Percentiles rank a stretch among this genome's conserved stretches.
Conservation (phyloP, 2,797 vertebrate species). For the Botia kubotai region DNA sequence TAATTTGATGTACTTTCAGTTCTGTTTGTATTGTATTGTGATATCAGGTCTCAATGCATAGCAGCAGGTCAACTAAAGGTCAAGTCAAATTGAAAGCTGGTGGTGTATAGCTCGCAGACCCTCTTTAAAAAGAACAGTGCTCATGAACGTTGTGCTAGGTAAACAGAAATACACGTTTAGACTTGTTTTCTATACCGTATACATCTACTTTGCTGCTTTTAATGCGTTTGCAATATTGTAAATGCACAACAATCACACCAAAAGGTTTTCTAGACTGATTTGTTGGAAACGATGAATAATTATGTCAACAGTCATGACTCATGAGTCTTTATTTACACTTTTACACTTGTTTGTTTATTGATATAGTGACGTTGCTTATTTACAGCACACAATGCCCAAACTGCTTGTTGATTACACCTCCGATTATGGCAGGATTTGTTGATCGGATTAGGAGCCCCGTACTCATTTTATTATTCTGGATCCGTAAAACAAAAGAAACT, state of each 20-base stretch:
- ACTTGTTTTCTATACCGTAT: not conserved
- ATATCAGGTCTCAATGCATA: not conserved
- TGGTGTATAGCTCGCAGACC: not conserved
- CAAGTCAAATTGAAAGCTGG: not conserved
- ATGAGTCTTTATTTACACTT: not conserved
- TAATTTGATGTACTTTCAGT: too few relatives aligned
- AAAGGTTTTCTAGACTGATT: not conserved
- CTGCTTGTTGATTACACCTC: constrained; percentile 21
- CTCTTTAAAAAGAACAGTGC: not conserved
- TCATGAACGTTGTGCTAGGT: not conserved
- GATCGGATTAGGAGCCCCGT: constrained; percentile 39
- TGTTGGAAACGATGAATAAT: not conserved
- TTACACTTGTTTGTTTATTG: constrained; percentile 6
- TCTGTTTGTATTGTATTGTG: not conserved
- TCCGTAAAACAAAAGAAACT: constrained; percentile 30
- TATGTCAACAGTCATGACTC: not conserved
- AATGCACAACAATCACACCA: not conserved
- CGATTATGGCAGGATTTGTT: constrained; percentile 40
- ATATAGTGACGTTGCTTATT: not conserved
- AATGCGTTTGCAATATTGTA: not conserved
- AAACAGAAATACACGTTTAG: not conserved
- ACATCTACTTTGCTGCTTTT: not conserved
- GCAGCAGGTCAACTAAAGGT: constrained; percentile 22
- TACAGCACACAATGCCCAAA: constrained; percentile 6
- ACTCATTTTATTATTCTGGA: constrained; percentile 22